Percentiles rank a stretch among this genome's conserved stretches.
Conservation (phyloP, 2,888 invertebrate species). For the Caenorhabditis sinica region DNA sequence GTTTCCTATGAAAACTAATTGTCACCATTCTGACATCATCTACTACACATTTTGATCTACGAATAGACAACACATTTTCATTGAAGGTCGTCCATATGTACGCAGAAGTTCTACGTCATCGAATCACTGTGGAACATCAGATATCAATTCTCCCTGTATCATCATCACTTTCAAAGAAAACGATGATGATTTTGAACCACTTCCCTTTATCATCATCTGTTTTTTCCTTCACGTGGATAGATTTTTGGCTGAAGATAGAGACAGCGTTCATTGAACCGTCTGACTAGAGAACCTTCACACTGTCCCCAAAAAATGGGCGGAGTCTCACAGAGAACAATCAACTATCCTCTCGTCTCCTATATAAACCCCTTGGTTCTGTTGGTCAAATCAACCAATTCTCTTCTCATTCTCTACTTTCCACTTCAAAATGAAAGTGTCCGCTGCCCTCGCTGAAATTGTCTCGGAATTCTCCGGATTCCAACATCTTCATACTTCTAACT, state of each 20-base stretch:
- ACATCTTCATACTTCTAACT: slow-evolving; percentile 33
- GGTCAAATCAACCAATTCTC: not conserved
- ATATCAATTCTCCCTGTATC: not conserved
- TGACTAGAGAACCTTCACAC: slow-evolving; percentile 10
- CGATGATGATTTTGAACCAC: not conserved
- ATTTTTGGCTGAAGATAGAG: not conserved
- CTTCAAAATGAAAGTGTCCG: slow-evolving; percentile 38
- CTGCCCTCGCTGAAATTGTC: slow-evolving; percentile 52
- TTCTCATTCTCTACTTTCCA: not conserved
- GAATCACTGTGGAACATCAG: not conserved
- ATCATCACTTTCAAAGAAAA: slow-evolving; percentile 6
- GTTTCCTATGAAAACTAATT: not conserved
- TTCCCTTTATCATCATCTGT: not conserved
- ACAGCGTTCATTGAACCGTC: too few relatives aligned
- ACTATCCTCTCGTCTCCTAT: not conserved
- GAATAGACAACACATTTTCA: not conserved
- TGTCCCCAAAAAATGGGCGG: not conserved
- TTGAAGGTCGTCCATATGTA: not conserved
- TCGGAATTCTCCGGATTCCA: slow-evolving; percentile 55
- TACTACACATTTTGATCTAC: slow-evolving; percentile 1
- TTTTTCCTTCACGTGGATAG: not conserved
- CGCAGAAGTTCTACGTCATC: not conserved
- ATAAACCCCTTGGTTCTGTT: not conserved
- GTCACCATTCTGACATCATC: slow-evolving; percentile 8
- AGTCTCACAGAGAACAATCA: slow-evolving; percentile 1